Percentiles rank a stretch among this genome's conserved stretches.
These are phyloP conservation scores for Timema cristinae DNA, from an alignment of 2,888 invertebrate genomes.

Conservation along the genomic window DNA sequence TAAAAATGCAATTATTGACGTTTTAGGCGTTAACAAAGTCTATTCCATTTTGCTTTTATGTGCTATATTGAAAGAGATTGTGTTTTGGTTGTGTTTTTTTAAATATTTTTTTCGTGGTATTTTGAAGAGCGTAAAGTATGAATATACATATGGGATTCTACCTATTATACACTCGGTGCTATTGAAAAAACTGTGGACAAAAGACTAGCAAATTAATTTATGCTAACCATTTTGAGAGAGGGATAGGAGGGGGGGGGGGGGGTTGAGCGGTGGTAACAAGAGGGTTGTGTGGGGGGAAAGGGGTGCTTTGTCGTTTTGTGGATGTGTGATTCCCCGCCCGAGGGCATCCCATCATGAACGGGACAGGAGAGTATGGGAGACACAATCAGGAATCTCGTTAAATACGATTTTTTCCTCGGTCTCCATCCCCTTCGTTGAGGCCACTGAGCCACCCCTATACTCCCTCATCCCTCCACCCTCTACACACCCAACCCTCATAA, in stretches of 20 bases:
- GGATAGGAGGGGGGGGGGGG: constrained; percentile 8
- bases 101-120: constrained; percentile 8
- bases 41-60: too few species aligned
- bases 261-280: constrained; percentile 24
- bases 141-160: constrained; percentile 31
- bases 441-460: neutral
- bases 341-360: constrained; percentile 10
- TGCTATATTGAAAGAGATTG: too few species aligned
- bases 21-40: too few species aligned
- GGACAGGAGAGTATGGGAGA: constrained; percentile 9
- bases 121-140: constrained; percentile 23
- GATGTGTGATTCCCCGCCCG: constrained; percentile 14
- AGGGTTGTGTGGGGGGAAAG: constrained; percentile 19
- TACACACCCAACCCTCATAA: neutral
- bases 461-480: neutral
- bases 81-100: constrained; percentile 6
- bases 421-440: neutral
- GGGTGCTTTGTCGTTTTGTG: constrained; percentile 14
- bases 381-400: constrained; percentile 32
- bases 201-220: constrained; percentile 34
- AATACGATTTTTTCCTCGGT: constrained; percentile 29
- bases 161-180: constrained; percentile 27
- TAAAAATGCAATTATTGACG: too few species aligned
- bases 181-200: constrained; percentile 29
- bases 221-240: constrained; percentile 31